Conservation (phyloP, 2,797 vertebrate species). For the Lagorchestes hirsutus region DNA sequence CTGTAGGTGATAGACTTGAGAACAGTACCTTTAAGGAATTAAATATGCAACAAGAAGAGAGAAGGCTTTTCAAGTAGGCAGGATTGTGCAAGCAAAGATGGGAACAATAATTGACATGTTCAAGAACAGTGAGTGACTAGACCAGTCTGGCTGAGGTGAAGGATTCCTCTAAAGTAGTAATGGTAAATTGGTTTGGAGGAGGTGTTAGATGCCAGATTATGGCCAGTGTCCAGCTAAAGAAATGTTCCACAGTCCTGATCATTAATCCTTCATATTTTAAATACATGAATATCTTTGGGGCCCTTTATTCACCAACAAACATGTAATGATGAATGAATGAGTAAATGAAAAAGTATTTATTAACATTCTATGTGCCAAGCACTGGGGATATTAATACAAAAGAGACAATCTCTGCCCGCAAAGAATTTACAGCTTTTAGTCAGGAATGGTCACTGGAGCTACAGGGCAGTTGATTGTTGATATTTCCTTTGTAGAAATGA, state of each 20-base stretch:
- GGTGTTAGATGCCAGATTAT: slow-evolving; percentile 11
- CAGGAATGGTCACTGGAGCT: neutral
- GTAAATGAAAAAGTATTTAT: neutral
- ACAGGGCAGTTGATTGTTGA: neutral
- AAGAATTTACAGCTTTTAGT: neutral
- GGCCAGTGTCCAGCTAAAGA: slow-evolving; percentile 1
- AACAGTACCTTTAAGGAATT: neutral
- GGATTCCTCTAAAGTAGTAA: slow-evolving; percentile 26
- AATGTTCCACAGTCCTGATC: slow-evolving; percentile 44
- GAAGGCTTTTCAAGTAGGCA: neutral
- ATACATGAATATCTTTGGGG: slow-evolving; percentile 14
- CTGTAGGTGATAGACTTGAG: neutral
- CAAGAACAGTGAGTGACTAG: slow-evolving; percentile 25
- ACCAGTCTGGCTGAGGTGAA: slow-evolving; percentile 6
- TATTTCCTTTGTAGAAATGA: neutral
- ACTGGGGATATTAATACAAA: neutral
- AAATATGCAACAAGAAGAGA: neutral
- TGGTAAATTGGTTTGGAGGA: slow-evolving; percentile 22
- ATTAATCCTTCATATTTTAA: slow-evolving; percentile 25
- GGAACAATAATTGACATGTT: neutral
- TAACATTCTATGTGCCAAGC: neutral
- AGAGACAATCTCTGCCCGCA: neutral
- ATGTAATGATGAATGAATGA: neutral
- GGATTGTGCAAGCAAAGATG: neutral
- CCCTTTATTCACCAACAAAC: slow-evolving; percentile 28